Conservation (phyloP, 2,888 invertebrate species). For the Oscheius sp. region DNA sequence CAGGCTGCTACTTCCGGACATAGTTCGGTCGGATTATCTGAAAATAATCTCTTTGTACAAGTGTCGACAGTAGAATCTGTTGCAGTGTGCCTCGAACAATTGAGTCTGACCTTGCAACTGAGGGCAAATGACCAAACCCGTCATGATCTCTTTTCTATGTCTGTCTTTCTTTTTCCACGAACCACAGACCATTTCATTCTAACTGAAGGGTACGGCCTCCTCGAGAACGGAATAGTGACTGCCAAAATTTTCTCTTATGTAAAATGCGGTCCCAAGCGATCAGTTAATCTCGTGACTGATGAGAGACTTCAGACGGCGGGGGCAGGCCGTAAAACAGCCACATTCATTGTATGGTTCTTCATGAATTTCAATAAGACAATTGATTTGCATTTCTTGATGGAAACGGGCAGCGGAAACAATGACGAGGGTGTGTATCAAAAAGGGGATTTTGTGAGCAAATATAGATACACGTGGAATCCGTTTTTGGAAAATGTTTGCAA, state of each 20-base stretch:
- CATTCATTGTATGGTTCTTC: background rate
- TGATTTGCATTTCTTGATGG: background rate
- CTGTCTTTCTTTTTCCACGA: background rate
- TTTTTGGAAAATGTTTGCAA: background rate
- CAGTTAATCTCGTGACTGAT: no score
- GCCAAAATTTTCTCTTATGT: conserved; percentile 9
- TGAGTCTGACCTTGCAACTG: conserved; percentile 21
- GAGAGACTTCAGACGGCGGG: no score
- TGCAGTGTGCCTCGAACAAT: conserved; percentile 26
- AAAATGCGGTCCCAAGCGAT: background rate
- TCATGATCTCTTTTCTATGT: conserved; percentile 24
- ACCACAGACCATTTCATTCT: background rate
- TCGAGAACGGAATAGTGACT: background rate
- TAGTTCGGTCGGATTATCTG: conserved; percentile 28
- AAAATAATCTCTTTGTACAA: background rate
- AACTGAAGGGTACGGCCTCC: background rate
- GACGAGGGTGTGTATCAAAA: background rate
- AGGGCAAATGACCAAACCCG: conserved; percentile 4
- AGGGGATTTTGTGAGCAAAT: background rate
- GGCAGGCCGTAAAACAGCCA: background rate
- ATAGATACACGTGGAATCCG: conserved; percentile 1
- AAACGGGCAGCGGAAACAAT: conserved; percentile 4
- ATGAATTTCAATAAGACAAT: background rate
- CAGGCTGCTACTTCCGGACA: conserved; percentile 70
- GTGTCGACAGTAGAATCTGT: conserved; percentile 11